These are phyloP conservation scores for Daboia siamensis DNA, from an alignment of 2,113 vertebrate genomes.

Conservation along the genomic window DNA sequence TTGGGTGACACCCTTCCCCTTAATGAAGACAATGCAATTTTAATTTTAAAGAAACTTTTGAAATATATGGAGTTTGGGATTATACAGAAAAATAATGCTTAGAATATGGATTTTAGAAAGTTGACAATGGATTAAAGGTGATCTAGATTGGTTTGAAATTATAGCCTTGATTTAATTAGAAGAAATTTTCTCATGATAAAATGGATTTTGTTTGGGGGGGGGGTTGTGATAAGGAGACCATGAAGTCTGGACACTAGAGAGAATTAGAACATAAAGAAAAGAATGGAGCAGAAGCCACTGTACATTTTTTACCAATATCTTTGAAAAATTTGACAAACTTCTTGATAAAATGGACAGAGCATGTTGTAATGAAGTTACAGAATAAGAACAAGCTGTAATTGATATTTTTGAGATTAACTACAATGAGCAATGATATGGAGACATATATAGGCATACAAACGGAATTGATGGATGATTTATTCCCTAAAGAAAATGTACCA, in stretches of 20 bases:
- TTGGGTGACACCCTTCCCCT: not conserved
- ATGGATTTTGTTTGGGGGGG: not conserved
- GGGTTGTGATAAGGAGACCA: not conserved
- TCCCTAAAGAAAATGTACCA: not conserved
- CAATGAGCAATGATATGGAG: not conserved
- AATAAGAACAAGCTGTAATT: not conserved
- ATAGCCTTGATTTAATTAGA: not conserved
- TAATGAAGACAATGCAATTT: not conserved
- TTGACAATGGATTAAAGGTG: not conserved
- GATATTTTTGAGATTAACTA: not conserved
- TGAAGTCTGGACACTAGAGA: not conserved
- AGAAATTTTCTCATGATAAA: not conserved
- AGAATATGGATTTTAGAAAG: not conserved
- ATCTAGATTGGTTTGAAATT: not conserved
- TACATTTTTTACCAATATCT: not conserved
- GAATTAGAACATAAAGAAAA: not conserved
- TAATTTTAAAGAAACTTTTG: not conserved
- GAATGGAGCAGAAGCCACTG: not conserved
- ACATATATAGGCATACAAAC: not conserved
- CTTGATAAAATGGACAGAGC: not conserved
- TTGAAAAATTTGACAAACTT: not conserved
- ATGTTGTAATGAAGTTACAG: not conserved
- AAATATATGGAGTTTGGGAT: not conserved
- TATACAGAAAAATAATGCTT: not conserved
- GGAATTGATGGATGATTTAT: not conserved